Conservation (phyloP, 1,140 invertebrate genomes). For the Mesaphorura yosii region DNA sequence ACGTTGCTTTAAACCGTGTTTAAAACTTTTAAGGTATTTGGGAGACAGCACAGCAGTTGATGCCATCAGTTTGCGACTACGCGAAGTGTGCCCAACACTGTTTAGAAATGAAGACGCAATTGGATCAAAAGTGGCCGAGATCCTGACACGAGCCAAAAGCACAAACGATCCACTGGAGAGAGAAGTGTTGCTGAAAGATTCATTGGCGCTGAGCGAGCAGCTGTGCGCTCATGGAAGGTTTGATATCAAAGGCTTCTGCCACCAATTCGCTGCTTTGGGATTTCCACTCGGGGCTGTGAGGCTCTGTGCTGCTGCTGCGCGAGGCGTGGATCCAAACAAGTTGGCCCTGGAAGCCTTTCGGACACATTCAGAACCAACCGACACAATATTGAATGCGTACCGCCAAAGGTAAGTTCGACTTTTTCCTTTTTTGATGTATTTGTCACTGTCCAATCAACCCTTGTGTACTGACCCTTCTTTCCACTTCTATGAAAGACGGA, state of each 20-base stretch:
- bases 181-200: constrained; percentile 59
- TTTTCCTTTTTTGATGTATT: background rate
- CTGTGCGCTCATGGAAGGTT: constrained; percentile 23
- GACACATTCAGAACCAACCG: background rate
- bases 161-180: constrained; percentile 55
- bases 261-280: constrained; percentile 27
- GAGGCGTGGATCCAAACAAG: constrained; percentile 23
- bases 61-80: constrained; percentile 72
- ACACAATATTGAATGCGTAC: constrained; percentile 42
- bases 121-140: constrained; percentile 75
- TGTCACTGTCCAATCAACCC: background rate
- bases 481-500: too few species aligned
- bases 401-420: constrained; percentile 45
- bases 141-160: constrained; percentile 64
- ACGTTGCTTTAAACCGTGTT: background rate
- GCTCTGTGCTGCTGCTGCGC: constrained; percentile 20
- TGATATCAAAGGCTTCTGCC: constrained; percentile 23
- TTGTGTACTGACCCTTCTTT: too few species aligned
- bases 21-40: constrained; percentile 53
- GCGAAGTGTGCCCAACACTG: constrained; percentile 82
- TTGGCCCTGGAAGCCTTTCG: constrained; percentile 21
- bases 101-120: constrained; percentile 92
- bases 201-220: constrained; percentile 43
- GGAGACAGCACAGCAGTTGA: constrained; percentile 90
- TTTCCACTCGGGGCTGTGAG: constrained; percentile 24